Percentiles rank a stretch among this genome's conserved stretches.
phyloP scores from a whole-genome alignment of 2,888 invertebrate species.

The Dendrolimus pini region DNA sequence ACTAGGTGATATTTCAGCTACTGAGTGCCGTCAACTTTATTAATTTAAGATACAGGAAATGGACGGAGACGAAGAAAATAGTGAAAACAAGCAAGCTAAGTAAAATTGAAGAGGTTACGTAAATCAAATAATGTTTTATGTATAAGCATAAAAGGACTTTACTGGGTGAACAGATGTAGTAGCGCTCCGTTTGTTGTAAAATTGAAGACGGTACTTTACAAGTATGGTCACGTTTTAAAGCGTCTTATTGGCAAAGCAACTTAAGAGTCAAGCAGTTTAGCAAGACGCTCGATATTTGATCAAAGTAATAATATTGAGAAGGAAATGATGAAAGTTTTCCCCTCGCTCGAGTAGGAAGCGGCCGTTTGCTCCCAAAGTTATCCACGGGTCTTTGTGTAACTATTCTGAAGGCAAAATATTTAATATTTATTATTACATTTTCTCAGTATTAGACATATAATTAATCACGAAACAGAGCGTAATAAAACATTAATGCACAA shows the following conservation, averaged over 20 bases:
- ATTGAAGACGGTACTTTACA: not conserved
- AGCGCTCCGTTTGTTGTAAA: not conserved
- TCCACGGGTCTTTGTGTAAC: not conserved
- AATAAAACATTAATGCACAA: too few species aligned
- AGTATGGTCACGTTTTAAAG: slow-evolving; percentile 1
- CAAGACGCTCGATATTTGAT: not conserved
- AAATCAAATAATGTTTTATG: too few species aligned
- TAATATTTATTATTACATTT: not conserved
- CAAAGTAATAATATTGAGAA: not conserved
- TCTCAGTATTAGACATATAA: not conserved
- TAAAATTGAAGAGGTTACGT: too few species aligned
- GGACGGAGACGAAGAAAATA: too few species aligned
- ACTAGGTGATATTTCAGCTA: too few species aligned
- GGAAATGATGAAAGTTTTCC: not conserved
- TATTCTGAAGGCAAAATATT: not conserved
- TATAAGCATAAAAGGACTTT: too few species aligned
- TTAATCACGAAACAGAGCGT: too few species aligned
- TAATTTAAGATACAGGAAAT: too few species aligned
- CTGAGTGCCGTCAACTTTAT: too few species aligned
- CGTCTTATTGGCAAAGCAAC: not conserved
- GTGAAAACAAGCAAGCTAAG: too few species aligned
- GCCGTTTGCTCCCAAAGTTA: not conserved
- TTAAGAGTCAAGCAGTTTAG: not conserved
- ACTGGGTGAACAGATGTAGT: not conserved
- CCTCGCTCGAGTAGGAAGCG: not conserved